Base-by-base conservation (phyloP, 2,888 invertebrate species). In the Hypercompe scribonia region DNA sequence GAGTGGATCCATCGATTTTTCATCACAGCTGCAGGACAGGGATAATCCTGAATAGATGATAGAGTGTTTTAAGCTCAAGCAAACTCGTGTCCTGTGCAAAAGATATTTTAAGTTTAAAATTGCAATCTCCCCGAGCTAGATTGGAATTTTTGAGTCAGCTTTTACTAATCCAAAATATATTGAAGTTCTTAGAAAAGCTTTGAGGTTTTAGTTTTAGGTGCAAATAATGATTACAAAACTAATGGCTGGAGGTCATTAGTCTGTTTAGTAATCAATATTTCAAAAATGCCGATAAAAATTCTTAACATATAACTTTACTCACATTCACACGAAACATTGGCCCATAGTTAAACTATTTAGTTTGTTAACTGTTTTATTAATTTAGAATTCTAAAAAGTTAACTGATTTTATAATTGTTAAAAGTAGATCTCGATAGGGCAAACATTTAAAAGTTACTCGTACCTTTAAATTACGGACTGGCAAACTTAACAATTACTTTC, bases 41-140 rank as follows among this genome's bases (percentile, higher is more conserved):
- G 78, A 86, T 83, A 77, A 82, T 81, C 81, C 79, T 68, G 46
- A 68, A 80, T 76, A 78, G 80, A 82, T 76, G 79, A 81, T 77
- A 78, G 72, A 75, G 77, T 69, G 39, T 36, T 72, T 76, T 71
- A 69, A 80, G 78, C 81, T 79, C 72, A 66, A 75, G 76, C 73
- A 82, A 82, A 79, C 78, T 39, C 71, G 73, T 46, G 72, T 33
- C 76, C 36, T 69, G 75, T 24, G 77, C 71, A 65, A 77, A 72
- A 68, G 69, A 42, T 72, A 58, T 75, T 81, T 75, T 78, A 75
- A 70, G 46, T 76, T 73, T 75, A 65, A 75, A 78, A 82, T 74
- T 76, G 68, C 74, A 79, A 76, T 77, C 74, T 82, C 65, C 34
- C 50, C 77, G 42, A 65, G 65, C 72, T 75, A 73, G 39, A 77